phyloP scores from a whole-genome alignment of 35 echinoderm and acorn worm species.

The Heliocidaris erythrogramma region DNA sequence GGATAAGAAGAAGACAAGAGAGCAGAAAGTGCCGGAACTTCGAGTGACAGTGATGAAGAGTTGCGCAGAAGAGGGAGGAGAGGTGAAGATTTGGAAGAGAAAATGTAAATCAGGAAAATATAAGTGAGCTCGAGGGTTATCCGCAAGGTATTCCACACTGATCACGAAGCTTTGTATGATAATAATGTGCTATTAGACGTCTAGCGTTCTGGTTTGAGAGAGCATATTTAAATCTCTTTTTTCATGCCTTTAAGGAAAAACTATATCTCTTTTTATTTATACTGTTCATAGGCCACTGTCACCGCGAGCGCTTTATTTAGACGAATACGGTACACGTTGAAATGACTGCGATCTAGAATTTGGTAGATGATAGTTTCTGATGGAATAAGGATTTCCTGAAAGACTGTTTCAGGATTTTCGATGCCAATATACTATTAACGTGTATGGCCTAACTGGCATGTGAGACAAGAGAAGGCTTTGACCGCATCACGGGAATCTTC shows the following conservation, averaged over 20 bases:
- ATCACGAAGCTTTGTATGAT: not conserved
- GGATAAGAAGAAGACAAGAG: constrained; percentile 1
- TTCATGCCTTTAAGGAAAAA: not conserved
- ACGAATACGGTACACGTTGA: too few relatives aligned
- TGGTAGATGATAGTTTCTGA: too few relatives aligned
- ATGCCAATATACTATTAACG: too few relatives aligned
- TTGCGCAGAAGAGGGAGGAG: not conserved
- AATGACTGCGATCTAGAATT: too few relatives aligned
- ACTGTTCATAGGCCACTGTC: not conserved
- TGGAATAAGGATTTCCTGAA: too few relatives aligned
- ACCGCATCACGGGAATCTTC: too few relatives aligned
- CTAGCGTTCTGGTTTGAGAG: not conserved
- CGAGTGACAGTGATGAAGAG: constrained; percentile 15
- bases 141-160: not conserved
- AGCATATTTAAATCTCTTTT: not conserved
- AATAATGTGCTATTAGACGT: not conserved
- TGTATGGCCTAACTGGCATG: too few relatives aligned
- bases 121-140: not conserved
- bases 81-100: not conserved
- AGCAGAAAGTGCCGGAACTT: not conserved
- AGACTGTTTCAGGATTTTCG: too few relatives aligned
- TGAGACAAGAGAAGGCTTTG: too few relatives aligned
- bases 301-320: too few relatives aligned
- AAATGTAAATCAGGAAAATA: constrained; percentile 19
- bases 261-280: not conserved